Evolutionary conservation across 2,113 vertebrate species (phyloP).

Genomic region (Phocoena sinus): DNA sequence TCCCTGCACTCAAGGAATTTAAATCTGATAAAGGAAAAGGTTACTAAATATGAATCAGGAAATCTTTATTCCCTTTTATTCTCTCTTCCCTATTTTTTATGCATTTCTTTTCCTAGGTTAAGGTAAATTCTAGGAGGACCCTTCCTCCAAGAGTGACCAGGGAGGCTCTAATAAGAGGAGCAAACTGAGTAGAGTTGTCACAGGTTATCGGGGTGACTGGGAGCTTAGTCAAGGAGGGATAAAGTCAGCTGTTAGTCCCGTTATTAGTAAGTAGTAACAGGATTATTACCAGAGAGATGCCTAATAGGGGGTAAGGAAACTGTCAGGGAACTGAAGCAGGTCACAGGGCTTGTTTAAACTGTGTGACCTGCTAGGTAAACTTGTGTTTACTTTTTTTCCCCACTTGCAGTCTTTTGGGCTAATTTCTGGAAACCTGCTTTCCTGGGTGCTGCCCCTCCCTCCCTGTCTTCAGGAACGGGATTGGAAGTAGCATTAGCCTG

Average conservation of each 20-base stretch:
- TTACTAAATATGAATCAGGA: constrained; percentile 27
- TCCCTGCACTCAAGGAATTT: neutral
- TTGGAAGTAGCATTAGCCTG: constrained; percentile 59
- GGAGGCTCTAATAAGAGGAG: neutral
- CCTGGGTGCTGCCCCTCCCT: neutral
- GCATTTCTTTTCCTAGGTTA: constrained; percentile 11
- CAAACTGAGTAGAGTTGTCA: neutral
- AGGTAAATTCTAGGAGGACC: constrained; percentile 10
- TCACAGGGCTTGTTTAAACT: neutral
- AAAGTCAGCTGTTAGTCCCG: constrained; percentile 60
- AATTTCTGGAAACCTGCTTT: constrained; percentile 20
- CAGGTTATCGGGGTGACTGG: constrained; percentile 64
- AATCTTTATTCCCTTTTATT: neutral
- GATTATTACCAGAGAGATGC: constrained; percentile 74
- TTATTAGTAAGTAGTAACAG: constrained; percentile 67
- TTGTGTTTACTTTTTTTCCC: neutral
- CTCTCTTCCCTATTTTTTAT: neutral
- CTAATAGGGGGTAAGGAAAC: constrained; percentile 19
- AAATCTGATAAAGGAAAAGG: constrained; percentile 7
- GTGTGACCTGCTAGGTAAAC: neutral
- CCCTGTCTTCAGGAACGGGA: constrained; percentile 29
- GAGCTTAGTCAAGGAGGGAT: constrained; percentile 75
- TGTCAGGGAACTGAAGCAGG: neutral
- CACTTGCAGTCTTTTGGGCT: neutral
- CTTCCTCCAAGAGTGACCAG: neutral